Evolutionary conservation across 1,140 invertebrate species (phyloP), one percentile per base, ranked within the genome.

Genomic region (Phymastichus coffea): DNA sequence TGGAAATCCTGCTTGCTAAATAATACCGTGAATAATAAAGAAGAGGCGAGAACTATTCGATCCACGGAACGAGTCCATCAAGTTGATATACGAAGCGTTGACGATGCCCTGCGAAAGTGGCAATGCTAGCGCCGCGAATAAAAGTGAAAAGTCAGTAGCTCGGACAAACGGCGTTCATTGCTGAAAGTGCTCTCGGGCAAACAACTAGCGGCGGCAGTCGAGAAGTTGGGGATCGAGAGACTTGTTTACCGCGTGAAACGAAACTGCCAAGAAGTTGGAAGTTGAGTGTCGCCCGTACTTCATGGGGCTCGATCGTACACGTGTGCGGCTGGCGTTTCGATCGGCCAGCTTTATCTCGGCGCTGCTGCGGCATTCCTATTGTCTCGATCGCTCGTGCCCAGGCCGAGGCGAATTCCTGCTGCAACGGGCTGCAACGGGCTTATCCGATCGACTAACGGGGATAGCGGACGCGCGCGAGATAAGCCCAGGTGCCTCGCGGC

Each of bases 311-410:
- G 28, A 7, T 19, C 7, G 15, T 19, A 17, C 33, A 17, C 33
- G 26, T 20, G 46, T 20, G 4, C 2, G 47, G 9, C 30, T 15
- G 28, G 63, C 54, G 46, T 46, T n/a, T 38, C 49, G 64, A 68
- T 63, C 57, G 48, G 51, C 64, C 60, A 64, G 54, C 70, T 72
- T 72, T 70, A 67, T 71, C 66, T 62, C 43, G 43, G 56, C 23
- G 7, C 22, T 2, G 3, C 1, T n/a, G 12, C 15, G 30, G 52
- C 60, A 26, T 53, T 63, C 37, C 61, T 57, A 66, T 69, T 69
- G 66, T 66, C 66, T 68, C 59, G 65, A 68, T 68, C 53, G 63
- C 52, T 43, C 47, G 65, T 38, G 20, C 63, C 46, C 51, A 54
- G 38, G 57, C 30, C 55, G 61, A 54, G n/a, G n/a, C n/a, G n/a